Conservation (phyloP, 2,113 vertebrate genomes). For the Mustelus asterias region DNA sequence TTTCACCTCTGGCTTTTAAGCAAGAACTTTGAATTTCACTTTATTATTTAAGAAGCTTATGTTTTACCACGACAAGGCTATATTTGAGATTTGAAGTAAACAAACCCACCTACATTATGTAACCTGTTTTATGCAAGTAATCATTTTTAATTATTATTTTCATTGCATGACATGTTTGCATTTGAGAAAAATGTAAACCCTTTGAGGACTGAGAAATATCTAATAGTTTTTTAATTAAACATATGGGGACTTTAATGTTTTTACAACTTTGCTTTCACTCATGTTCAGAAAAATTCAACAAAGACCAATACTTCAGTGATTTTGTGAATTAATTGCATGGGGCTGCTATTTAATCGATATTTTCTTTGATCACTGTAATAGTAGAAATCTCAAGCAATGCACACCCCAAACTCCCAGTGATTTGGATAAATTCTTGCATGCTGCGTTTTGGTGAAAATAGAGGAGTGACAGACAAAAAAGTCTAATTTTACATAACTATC, state of each 20-base stretch:
- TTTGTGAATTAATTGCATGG: not conserved
- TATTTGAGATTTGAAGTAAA: conserved; percentile 12
- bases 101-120: not conserved
- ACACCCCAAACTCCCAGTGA: not conserved
- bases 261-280: not conserved
- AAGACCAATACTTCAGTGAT: not conserved
- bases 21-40: not conserved
- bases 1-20: not conserved
- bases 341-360: not conserved
- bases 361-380: not conserved
- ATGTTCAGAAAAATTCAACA: not conserved
- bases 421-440: not conserved
- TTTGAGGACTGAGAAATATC: not conserved
- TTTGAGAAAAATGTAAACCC: not conserved
- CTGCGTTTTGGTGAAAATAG: not conserved
- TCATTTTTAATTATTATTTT: conserved; percentile 32
- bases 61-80: not conserved
- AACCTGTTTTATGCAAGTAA: conserved; percentile 10
- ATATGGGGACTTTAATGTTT: not conserved
- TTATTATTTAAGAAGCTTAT: conserved; percentile 31
- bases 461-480: not conserved
- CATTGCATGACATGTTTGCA: not conserved
- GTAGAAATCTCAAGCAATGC: not conserved
- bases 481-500: not conserved
- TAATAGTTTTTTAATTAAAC: not conserved